Conservation (phyloP, 2,888 invertebrate genomes). For the Drosophila neotestacea region DNA sequence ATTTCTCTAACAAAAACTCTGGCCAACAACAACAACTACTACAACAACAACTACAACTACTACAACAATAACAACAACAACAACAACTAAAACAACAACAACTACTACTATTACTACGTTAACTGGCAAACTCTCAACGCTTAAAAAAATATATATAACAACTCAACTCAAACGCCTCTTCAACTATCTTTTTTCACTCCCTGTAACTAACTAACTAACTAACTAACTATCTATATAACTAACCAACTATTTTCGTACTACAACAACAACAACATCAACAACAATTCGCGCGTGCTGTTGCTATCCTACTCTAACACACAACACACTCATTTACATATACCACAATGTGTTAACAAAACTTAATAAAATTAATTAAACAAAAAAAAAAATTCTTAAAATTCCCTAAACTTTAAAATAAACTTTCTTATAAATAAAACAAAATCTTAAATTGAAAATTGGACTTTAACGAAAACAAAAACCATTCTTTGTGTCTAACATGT, state of each 20-base stretch:
- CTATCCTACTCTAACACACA: slow-evolving; percentile 33
- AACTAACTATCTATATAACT: slow-evolving; percentile 44
- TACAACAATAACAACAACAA: slow-evolving; percentile 39
- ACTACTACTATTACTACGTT: slow-evolving; percentile 33
- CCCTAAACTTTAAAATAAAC: slow-evolving; percentile 26
- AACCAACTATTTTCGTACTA: slow-evolving; percentile 47
- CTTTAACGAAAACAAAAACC: slow-evolving; percentile 28
- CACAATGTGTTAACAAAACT: slow-evolving; percentile 33
- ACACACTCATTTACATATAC: slow-evolving; percentile 27
- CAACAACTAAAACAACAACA: slow-evolving; percentile 26
- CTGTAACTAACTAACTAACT: slow-evolving; percentile 55
- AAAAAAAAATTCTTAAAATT: slow-evolving; percentile 29
- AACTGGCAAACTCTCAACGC: slow-evolving; percentile 64
- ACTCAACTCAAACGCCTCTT: slow-evolving; percentile 73
- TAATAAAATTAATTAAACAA: slow-evolving; percentile 11
- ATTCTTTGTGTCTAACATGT: slow-evolving; percentile 27
- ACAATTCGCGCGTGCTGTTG: slow-evolving; percentile 44
- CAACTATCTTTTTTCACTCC: slow-evolving; percentile 64
- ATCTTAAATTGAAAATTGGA: slow-evolving; percentile 15
- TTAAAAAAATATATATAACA: slow-evolving; percentile 24
- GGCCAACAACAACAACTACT: slow-evolving; percentile 50
- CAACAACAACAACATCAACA: slow-evolving; percentile 24
- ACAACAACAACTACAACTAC: slow-evolving; percentile 46
- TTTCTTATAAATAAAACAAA: slow-evolving; percentile 34
- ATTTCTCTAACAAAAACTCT: slow-evolving; percentile 67